Evolutionary conservation across 2,113 vertebrate species (phyloP).

Genomic region (Cyanistes caeruleus): DNA sequence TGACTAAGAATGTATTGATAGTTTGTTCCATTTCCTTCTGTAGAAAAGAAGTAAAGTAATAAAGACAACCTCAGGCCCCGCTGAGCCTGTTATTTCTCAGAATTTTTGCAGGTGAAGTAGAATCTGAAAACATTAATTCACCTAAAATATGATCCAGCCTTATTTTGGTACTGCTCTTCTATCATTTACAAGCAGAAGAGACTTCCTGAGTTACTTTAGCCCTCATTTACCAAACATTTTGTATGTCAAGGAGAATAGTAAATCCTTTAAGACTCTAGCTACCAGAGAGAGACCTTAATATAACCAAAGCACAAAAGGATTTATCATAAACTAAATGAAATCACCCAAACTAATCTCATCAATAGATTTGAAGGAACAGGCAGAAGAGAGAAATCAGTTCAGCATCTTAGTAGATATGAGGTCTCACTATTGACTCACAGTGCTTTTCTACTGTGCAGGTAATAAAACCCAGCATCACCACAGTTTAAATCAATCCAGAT

Average conservation of each 20-base stretch:
- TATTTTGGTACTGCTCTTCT: background rate
- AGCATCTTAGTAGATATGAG: background rate
- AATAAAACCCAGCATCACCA: background rate
- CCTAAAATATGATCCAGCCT: background rate
- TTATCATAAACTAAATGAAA: slow-evolving; percentile 36
- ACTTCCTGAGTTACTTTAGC: background rate
- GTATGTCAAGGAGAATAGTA: background rate
- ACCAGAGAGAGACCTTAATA: background rate
- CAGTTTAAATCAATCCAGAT: background rate
- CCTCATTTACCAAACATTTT: background rate
- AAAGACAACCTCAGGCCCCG: background rate
- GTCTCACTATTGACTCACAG: background rate
- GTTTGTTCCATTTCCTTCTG: background rate
- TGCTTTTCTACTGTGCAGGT: background rate
- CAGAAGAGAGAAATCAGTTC: background rate
- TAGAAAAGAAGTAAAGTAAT: background rate
- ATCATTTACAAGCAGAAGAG: background rate
- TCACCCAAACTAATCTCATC: background rate
- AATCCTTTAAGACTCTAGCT: background rate
- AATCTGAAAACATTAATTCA: background rate
- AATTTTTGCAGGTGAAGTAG: background rate
- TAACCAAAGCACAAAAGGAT: background rate
- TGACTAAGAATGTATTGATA: background rate
- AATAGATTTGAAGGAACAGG: background rate
- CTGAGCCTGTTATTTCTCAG: background rate